Base-by-base conservation (phyloP, 2,797 vertebrate genomes). In the Aulostomus chinensis region DNA sequence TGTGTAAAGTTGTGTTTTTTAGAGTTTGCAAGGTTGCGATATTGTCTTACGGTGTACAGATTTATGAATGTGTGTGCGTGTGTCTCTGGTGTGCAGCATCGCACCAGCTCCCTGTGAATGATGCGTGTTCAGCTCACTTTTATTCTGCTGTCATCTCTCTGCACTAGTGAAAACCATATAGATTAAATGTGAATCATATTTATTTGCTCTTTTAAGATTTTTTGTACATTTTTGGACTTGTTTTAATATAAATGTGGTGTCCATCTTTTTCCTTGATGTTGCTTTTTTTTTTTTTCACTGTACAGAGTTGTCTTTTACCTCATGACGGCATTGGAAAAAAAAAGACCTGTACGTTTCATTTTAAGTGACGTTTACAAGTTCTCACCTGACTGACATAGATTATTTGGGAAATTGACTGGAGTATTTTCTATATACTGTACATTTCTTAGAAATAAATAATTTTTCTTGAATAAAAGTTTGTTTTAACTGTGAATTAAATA, bases 151-250 rank as follows among this genome's bases (percentile, higher is more conserved):
- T 87, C 76, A 55, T 79, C 65, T 73, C 68, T 87, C 88, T 89
- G 90, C 89, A 89, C 86, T 89, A 88, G 88, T 81, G 62, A 84
- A 81, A 86, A 78, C 66, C 42, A 62, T 82, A 73, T 91, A 90
- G 85, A 70, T 86, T 83, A 81, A 92, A 90, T 92, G 87, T 91
- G 86, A 92, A 92, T 88, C 87, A 81, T 92, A 93, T 93, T 92
- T 93, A 93, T 93, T 93, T 91, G 72, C 58, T 81, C 60, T 79
- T 85, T 83, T 69, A 73, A 62, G 52, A 81, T 60, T 68, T 84
- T 88, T 82, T 91, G 87, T 92, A 91, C 56, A 90, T 90, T 77
- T 73, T 82, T 68, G 58, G 52, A 81, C 68, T 80, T 76, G 71
- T 88, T 83, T 85, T 86, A 86, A 84, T 89, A 81, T 87, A 87